Evolutionary conservation across 2,113 vertebrate genomes (phyloP).

Genomic region (Hirundichthys speculiger): DNA sequence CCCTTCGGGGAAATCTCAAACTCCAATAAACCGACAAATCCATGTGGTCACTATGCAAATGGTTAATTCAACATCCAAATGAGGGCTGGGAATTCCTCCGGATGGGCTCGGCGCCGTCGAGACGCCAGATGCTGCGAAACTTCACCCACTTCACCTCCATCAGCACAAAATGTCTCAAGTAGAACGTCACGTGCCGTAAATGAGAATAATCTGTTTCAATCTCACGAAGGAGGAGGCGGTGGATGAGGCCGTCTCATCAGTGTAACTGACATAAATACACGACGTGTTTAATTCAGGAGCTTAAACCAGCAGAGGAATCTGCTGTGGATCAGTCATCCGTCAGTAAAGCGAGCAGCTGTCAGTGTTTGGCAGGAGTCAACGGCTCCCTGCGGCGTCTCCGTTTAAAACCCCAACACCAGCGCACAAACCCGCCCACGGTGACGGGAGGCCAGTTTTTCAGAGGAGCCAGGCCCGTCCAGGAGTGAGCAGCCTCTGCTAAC

Average conservation of each 20-base stretch:
- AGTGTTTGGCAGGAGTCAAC: neutral
- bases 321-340: neutral
- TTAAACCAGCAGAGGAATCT: neutral
- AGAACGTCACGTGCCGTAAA: neutral
- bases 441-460: neutral
- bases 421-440: neutral
- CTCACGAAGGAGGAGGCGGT: neutral
- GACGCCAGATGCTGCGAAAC: constrained; percentile 29
- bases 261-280: neutral
- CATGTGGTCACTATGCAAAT: constrained; percentile 49
- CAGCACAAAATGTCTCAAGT: neutral
- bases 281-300: neutral
- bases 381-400: too few relatives aligned
- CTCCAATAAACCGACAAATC: constrained; percentile 39
- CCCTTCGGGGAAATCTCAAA: constrained; percentile 41
- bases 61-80: constrained; percentile 42
- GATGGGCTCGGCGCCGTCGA: neutral
- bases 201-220: neutral
- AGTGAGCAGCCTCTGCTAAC: too few relatives aligned
- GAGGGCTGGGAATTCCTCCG: constrained; percentile 32
- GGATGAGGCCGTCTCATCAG: too few relatives aligned
- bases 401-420: neutral
- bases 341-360: neutral
- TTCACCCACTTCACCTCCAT: neutral
- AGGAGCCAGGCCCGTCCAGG: neutral